Percentiles rank a stretch among this genome's conserved stretches.
These are phyloP conservation scores for Oscheius myriophilus DNA, from an alignment of 2,888 invertebrate genomes.

Conservation along the genomic window DNA sequence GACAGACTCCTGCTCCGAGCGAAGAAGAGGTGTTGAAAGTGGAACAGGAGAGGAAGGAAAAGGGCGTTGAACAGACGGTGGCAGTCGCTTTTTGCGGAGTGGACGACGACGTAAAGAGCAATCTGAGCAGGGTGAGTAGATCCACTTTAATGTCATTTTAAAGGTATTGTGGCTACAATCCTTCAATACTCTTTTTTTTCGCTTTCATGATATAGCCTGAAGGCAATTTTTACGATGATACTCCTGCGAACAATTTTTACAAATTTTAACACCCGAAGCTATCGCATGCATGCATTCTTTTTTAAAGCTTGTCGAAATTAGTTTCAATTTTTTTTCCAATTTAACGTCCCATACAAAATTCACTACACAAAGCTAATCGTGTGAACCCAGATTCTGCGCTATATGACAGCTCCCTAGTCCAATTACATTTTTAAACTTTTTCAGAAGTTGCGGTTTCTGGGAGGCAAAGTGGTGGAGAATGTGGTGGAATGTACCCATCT, in stretches of 20 bases:
- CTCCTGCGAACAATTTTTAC: too few species aligned
- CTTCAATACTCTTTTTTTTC: too few species aligned
- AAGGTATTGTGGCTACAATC: too few species aligned
- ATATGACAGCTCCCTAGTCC: background rate
- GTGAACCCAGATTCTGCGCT: too few species aligned
- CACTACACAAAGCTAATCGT: too few species aligned
- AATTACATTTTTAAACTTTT: background rate
- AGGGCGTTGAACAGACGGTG: constrained; percentile 14
- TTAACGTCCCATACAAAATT: background rate
- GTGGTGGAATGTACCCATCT: constrained; percentile 87
- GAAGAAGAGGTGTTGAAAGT: constrained; percentile 53
- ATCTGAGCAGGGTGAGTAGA: constrained; percentile 35
- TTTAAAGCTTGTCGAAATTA: too few species aligned
- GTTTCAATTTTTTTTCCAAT: background rate
- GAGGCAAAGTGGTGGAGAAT: constrained; percentile 82
- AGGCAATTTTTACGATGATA: too few species aligned
- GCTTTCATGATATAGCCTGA: too few species aligned
- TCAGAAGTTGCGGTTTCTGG: constrained; percentile 80
- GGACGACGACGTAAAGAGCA: constrained; percentile 34
- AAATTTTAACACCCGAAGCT: background rate
- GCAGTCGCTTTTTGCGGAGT: constrained; percentile 41
- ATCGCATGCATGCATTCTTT: too few species aligned
- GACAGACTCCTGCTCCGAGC: constrained; percentile 50
- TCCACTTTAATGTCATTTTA: background rate
- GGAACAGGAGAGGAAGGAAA: constrained; percentile 23